Conservation (phyloP, 2,797 vertebrate genomes). For the Channallabes apus region DNA sequence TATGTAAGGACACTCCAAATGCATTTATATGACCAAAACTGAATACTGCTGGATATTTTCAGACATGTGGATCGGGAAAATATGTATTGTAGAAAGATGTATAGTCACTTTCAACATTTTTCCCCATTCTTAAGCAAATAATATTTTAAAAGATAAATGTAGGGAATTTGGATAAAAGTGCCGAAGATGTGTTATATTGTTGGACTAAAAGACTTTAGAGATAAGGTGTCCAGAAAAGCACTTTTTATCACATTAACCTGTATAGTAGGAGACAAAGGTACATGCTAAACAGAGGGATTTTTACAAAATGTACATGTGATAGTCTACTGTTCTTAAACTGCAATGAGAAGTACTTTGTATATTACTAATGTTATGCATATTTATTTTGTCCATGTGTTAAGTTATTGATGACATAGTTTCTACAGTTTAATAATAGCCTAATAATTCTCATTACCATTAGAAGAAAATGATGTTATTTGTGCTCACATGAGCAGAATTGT, state of each 20-base stretch:
- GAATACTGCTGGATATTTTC: constrained; percentile 56
- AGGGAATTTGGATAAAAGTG: constrained; percentile 58
- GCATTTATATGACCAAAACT: constrained; percentile 57
- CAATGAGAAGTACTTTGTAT: constrained; percentile 70
- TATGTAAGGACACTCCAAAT: constrained; percentile 41
- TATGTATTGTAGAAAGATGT: constrained; percentile 63
- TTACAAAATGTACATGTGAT: constrained; percentile 66
- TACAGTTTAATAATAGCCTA: constrained; percentile 51
- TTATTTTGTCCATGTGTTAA: constrained; percentile 79
- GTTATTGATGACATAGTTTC: constrained; percentile 74
- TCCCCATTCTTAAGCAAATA: constrained; percentile 52
- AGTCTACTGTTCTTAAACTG: constrained; percentile 71
- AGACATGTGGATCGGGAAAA: constrained; percentile 42
- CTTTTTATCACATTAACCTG: constrained; percentile 67
- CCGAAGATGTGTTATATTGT: constrained; percentile 49
- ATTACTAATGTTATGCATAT: constrained; percentile 78
- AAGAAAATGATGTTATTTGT: constrained; percentile 31
- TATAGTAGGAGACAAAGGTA: constrained; percentile 52
- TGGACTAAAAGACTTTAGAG: constrained; percentile 48
- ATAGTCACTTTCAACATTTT: constrained; percentile 50
- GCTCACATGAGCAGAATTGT: constrained; percentile 2
- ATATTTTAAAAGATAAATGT: constrained; percentile 51
- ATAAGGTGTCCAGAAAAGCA: constrained; percentile 65
- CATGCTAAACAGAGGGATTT: constrained; percentile 52
- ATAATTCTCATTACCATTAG: constrained; percentile 30